Evolutionary conservation across 2,113 vertebrate species (phyloP).

Genomic region (Mus pahari): DNA sequence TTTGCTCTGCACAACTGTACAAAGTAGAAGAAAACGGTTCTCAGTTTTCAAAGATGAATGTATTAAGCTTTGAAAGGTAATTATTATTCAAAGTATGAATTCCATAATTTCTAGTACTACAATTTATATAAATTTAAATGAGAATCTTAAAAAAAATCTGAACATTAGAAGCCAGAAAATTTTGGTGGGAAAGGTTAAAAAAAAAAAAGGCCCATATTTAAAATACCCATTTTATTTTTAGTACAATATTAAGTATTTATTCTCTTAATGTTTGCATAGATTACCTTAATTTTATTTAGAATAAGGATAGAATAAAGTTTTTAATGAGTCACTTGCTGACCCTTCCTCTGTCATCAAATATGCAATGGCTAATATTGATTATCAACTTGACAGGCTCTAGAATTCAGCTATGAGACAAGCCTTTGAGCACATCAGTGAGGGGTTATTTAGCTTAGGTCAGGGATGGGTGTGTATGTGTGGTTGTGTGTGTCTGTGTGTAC

Average conservation of each 20-base stretch:
- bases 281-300: slow-evolving; percentile 32
- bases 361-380: neutral
- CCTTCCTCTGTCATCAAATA: neutral
- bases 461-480: neutral
- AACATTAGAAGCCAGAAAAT: slow-evolving; percentile 19
- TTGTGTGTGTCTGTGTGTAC: neutral
- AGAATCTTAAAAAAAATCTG: slow-evolving; percentile 45
- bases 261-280: slow-evolving; percentile 25
- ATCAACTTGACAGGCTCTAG: neutral
- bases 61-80: slow-evolving; percentile 36
- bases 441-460: neutral
- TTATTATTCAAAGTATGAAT: slow-evolving; percentile 31
- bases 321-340: slow-evolving; percentile 8
- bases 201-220: neutral
- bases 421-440: neutral
- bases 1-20: neutral
- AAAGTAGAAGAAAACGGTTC: slow-evolving; percentile 27
- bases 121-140: slow-evolving; percentile 33
- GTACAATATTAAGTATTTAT: slow-evolving; percentile 23
- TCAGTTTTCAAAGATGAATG: slow-evolving; percentile 30
- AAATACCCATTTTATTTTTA: slow-evolving; percentile 12
- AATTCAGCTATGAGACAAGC: neutral
- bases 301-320: slow-evolving; percentile 1
- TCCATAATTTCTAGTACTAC: neutral
- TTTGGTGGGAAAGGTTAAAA: neutral